Percentiles rank a stretch among this genome's conserved stretches.
phyloP scores from a whole-genome alignment of 2,113 vertebrate species.

The Platanista minor region DNA sequence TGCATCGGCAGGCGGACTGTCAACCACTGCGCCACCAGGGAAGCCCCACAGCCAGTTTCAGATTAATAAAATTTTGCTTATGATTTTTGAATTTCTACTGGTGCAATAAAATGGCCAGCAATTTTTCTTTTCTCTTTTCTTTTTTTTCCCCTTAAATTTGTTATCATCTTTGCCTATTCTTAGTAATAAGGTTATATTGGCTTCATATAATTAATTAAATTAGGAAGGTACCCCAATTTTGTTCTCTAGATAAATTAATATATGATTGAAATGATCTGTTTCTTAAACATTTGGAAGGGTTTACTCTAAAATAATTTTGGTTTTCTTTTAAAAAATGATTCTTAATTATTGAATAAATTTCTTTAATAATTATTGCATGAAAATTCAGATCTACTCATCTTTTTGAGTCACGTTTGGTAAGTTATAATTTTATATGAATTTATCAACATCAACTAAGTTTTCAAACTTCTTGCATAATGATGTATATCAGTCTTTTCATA shows the following conservation, averaged over 20 bases:
- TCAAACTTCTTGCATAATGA: neutral
- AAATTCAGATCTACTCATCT: neutral
- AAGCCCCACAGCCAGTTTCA: neutral
- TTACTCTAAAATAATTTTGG: neutral
- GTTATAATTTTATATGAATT: neutral
- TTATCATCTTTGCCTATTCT: constrained; percentile 9
- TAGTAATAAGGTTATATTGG: neutral
- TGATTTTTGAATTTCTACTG: neutral
- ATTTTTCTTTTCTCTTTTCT: neutral
- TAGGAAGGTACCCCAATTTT: neutral
- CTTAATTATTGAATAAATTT: neutral
- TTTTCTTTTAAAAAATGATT: neutral
- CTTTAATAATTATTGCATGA: neutral
- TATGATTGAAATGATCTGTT: neutral
- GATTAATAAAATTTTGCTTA: neutral
- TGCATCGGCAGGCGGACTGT: too few species aligned
- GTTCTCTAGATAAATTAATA: neutral
- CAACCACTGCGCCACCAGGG: too few species aligned
- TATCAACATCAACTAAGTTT: neutral
- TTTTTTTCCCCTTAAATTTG: neutral
- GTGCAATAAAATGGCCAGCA: neutral
- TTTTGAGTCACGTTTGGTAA: neutral
- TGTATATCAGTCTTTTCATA: neutral
- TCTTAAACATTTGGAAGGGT: neutral
- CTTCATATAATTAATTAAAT: neutral